Evolutionary conservation across 2,797 vertebrate species (phyloP), one percentile per base, ranked within the genome.

Genomic region (Platyrinchus mystaceus): DNA sequence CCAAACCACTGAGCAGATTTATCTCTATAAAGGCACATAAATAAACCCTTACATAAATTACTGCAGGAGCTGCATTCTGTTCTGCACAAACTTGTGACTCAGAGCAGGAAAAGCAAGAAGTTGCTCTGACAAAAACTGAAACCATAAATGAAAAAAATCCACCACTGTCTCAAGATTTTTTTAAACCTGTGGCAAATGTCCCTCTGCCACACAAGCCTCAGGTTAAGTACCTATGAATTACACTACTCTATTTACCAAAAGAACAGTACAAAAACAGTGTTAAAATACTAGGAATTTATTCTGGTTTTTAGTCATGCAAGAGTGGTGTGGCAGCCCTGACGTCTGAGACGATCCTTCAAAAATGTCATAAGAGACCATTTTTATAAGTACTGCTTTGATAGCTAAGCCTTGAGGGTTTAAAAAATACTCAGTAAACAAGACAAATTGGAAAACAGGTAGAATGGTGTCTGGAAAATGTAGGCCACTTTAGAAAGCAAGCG

Each of bases 211-310:
- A 30, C 71, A 70, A 95, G 75, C 63, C 69, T 68, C 73, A 75
- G 43, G 41, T 58, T 77, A 44, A 2, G 27, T 71, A 82, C 62
- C 64, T 64, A n/a, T 56, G 90, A 95, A 90, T 53, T 75, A 27
- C 85, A 63, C 64, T 84, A 46, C 53, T 87, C 62, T 95, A 21
- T 81, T 95, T 96, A 84, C 50, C 50, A 86, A 85, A 87, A 63
- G 36, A 80, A 68, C 7, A 41, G 37, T 84, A 77, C 50, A 93
- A 96, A 97, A 96, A 95, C 74, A 86, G 86, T 71, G 39, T 22
- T 58, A 76, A 91, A 95, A 70, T 75, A 93, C 62, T 82, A 83
- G 59, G 50, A 86, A 77, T 79, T 81, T 79, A 73, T 84, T 86
- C 76, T 84, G 64, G 49, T 80, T 88, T 64, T 62, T 74, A 39